Conservation (phyloP, 2,888 invertebrate species). For the Hoplodrina blanda region DNA sequence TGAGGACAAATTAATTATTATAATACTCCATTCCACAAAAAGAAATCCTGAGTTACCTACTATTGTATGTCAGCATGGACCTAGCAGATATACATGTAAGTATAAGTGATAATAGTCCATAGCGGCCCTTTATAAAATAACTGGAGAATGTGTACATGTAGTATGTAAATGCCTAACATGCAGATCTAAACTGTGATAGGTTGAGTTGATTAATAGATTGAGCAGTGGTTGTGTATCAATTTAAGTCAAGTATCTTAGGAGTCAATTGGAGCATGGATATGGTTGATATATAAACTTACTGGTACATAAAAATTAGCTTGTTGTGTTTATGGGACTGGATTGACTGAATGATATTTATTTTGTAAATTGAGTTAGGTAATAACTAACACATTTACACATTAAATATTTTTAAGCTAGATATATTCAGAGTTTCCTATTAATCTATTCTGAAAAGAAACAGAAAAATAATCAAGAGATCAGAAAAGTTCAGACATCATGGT, state of each 20-base stretch:
- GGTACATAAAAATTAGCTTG: not conserved
- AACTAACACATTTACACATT: too few species aligned
- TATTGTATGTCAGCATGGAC: not conserved
- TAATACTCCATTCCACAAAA: not conserved
- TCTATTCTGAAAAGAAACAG: too few species aligned
- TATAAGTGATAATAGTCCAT: too few species aligned
- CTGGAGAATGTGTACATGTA: not conserved
- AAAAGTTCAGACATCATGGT: too few species aligned
- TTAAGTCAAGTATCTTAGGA: slow-evolving; percentile 18
- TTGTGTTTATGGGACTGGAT: not conserved
- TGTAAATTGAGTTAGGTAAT: too few species aligned
- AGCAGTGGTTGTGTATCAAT: slow-evolving; percentile 1
- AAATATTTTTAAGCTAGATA: too few species aligned
- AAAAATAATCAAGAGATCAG: too few species aligned
- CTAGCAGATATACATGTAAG: not conserved
- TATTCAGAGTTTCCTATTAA: too few species aligned
- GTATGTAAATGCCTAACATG: not conserved
- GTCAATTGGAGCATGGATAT: slow-evolving; percentile 5
- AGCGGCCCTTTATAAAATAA: too few species aligned
- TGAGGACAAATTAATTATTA: too few species aligned
- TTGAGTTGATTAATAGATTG: slow-evolving; percentile 22
- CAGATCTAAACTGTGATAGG: slow-evolving; percentile 7
- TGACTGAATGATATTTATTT: not conserved
- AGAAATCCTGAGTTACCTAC: not conserved
- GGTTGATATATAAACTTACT: slow-evolving; percentile 3